These are phyloP conservation scores for Drosophila truncata DNA, from an alignment of 1,140 invertebrate genomes.

Conservation along the genomic window DNA sequence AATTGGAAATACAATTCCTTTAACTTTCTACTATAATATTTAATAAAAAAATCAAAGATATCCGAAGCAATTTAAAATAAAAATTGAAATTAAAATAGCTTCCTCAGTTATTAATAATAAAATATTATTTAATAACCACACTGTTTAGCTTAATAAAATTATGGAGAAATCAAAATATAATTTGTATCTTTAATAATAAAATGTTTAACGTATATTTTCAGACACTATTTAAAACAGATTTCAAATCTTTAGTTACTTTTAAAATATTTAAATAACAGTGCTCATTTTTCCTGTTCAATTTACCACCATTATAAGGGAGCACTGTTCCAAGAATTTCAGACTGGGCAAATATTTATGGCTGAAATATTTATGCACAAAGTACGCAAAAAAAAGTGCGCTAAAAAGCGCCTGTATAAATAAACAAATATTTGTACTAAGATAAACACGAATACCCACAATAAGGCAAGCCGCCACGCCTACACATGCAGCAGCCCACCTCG, in stretches of 20 bases:
- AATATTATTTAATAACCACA: too few species aligned
- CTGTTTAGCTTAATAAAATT: not conserved
- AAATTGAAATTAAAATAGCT: too few species aligned
- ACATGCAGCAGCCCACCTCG: conserved; percentile 3
- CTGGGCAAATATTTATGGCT: conserved; percentile 36
- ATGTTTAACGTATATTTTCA: not conserved
- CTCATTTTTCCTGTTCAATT: not conserved
- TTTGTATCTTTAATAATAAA: not conserved
- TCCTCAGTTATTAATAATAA: too few species aligned
- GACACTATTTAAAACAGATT: not conserved
- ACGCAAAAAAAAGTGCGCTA: conserved; percentile 28
- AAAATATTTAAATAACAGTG: not conserved
- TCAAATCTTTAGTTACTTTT: not conserved
- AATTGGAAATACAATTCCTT: too few species aligned
- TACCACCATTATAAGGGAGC: not conserved
- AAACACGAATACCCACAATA: conserved; percentile 57
- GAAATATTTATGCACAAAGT: conserved; percentile 33
- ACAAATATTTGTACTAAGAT: conserved; percentile 81
- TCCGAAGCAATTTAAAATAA: too few species aligned
- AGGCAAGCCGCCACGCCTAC: conserved; percentile 19
- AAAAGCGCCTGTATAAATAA: conserved; percentile 61
- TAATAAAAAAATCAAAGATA: too few species aligned
- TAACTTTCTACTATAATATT: too few species aligned
- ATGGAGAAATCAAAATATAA: not conserved
- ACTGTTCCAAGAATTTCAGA: conserved; percentile 13